Evolutionary conservation across 2,113 vertebrate species (phyloP).

Genomic region (Phycodurus eques): DNA sequence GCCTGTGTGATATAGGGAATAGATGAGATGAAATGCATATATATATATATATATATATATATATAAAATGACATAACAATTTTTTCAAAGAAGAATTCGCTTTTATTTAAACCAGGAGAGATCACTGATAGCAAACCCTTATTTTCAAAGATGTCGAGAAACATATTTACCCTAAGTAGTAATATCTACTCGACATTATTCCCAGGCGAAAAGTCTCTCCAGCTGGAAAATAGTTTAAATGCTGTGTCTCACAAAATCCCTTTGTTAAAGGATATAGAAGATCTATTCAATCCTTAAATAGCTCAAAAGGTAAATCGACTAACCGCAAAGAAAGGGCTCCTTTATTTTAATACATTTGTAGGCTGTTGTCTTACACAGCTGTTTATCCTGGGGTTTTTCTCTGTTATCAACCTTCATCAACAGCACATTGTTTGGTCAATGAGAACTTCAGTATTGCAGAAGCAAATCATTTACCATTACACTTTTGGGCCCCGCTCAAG

Average conservation of each 20-base stretch:
- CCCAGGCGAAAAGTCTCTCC: constrained; percentile 31
- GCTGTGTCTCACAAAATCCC: constrained; percentile 42
- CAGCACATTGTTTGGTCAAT: constrained; percentile 65
- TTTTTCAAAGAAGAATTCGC: neutral
- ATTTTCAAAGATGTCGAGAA: constrained; percentile 15
- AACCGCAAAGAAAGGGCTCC: constrained; percentile 50
- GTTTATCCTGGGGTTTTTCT: constrained; percentile 67
- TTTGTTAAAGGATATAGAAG: constrained; percentile 50
- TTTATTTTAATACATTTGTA: constrained; percentile 25
- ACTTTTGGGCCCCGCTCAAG: constrained; percentile 52
- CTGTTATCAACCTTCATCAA: constrained; percentile 62
- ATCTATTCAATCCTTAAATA: constrained; percentile 42
- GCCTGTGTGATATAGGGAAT: too few species aligned
- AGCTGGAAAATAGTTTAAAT: constrained; percentile 26
- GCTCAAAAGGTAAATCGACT: constrained; percentile 31
- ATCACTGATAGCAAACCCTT: neutral
- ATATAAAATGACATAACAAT: neutral
- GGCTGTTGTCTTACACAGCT: constrained; percentile 57
- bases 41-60: too few species aligned
- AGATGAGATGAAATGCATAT: too few species aligned
- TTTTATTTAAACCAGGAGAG: neutral
- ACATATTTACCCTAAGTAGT: neutral
- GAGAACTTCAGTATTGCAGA: constrained; percentile 57
- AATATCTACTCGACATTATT: constrained; percentile 11
- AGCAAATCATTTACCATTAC: constrained; percentile 58